Percentiles rank a stretch among this genome's conserved stretches.
phyloP scores from a whole-genome alignment of 1,140 invertebrate species.

The Wiebesia pumilae region DNA sequence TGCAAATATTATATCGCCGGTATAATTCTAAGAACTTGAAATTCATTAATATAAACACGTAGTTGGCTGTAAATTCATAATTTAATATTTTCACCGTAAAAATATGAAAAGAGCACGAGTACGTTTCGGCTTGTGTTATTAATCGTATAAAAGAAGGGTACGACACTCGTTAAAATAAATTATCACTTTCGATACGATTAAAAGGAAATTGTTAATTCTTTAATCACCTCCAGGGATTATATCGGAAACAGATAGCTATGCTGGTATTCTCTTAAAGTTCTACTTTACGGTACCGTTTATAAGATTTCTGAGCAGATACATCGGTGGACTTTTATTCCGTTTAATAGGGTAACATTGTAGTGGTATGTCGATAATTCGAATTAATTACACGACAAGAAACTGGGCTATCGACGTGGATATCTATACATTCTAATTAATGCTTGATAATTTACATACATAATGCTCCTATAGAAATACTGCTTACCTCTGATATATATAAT shows the following conservation, averaged over 20 bases:
- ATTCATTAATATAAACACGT: too few relatives aligned
- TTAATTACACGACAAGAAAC: constrained; percentile 23
- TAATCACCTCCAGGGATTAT: neutral
- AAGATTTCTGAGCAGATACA: neutral
- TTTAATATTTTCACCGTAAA: too few relatives aligned
- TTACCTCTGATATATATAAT: neutral
- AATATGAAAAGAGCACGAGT: too few relatives aligned
- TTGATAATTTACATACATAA: constrained; percentile 10
- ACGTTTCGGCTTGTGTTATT: too few relatives aligned
- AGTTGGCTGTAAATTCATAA: too few relatives aligned
- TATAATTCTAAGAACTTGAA: too few relatives aligned
- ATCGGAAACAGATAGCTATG: neutral
- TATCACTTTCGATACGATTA: neutral
- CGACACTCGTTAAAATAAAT: too few relatives aligned
- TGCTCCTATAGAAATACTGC: neutral
- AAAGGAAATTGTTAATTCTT: neutral
- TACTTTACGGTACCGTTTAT: neutral
- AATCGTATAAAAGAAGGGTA: too few relatives aligned
- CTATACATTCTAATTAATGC: constrained; percentile 22
- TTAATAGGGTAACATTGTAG: constrained; percentile 24
- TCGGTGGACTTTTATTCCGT: neutral
- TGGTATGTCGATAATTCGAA: neutral
- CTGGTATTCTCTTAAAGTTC: neutral
- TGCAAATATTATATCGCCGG: too few relatives aligned
- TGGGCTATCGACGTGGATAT: neutral